phyloP scores from a whole-genome alignment of 2,113 vertebrate genomes.

The Sylvietta virens region DNA sequence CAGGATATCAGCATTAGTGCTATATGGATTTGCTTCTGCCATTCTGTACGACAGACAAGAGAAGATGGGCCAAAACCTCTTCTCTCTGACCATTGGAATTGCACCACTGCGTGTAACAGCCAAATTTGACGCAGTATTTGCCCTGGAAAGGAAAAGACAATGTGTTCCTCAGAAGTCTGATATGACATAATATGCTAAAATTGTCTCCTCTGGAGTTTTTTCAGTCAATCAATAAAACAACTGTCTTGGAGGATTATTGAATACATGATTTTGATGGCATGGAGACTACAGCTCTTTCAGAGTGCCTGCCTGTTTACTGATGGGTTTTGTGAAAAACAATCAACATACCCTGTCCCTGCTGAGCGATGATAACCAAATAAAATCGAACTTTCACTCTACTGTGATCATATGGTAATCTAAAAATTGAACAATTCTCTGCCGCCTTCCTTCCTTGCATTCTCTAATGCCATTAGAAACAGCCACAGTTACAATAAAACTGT shows the following conservation, averaged over 20 bases:
- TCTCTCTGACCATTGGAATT: neutral
- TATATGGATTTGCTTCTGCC: neutral
- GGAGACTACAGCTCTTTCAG: neutral
- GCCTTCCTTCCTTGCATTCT: neutral
- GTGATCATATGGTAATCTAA: neutral
- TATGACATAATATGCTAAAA: neutral
- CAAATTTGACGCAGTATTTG: neutral
- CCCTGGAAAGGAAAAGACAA: neutral
- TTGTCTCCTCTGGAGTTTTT: neutral
- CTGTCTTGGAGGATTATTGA: neutral
- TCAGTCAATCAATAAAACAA: neutral
- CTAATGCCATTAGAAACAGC: neutral
- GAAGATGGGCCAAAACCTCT: neutral
- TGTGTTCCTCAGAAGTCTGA: neutral
- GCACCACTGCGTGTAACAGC: neutral
- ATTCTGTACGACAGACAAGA: neutral
- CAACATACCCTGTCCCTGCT: neutral
- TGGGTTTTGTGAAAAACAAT: neutral
- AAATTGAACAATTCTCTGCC: neutral
- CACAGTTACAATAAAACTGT: too few relatives aligned
- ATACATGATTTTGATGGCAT: neutral
- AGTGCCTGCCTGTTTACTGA: neutral
- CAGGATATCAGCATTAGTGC: rapidly evolving
- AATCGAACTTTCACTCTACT: neutral
- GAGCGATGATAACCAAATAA: neutral